Base-by-base conservation (phyloP, 2,797 vertebrate genomes). In the Pseudochirops cupreus region DNA sequence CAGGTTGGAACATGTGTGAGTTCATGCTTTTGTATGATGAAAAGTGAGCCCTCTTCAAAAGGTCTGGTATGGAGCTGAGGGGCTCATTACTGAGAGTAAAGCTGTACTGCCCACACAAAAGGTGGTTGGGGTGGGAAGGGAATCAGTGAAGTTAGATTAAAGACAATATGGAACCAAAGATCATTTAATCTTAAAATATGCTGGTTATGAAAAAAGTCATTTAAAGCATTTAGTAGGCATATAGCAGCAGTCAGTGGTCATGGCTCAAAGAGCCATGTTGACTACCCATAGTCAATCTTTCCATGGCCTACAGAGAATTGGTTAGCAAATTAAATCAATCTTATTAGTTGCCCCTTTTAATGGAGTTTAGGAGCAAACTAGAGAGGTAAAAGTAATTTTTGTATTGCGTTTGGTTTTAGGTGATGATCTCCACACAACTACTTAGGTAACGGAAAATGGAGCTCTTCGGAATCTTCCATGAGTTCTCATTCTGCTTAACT, bases 41-140 rank as follows among this genome's bases (percentile, higher is more conserved):
- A 98, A 98, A 98, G 98, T 97, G 96, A 98, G 90, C 95, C 98
- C 96, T 98, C 97, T 98, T 98, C 97, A 98, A 98, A 98, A 98
- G 97, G 98, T 97, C 98, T 98, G 97, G 97, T 98, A 97, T 98
- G 97, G 97, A 98, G 98, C 98, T 98, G 97, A 98, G 98, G 98
- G 98, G 98, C 98, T 97, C 98, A 98, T 98, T 98, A 98, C 97
- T 97, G 97, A 97, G 92, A 98, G 98, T 98, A 98, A 98, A 98
- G 97, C 97, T 97, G 97, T 97, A 98, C 98, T 98, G 98, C 95
- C 98, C 98, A 98, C 97, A 98, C 96, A 98, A 98, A 98, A 96
- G 97, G 97, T 96, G 59, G 95, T 96, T 91, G 92, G 96, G 96
- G 94, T 91, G 94, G 93, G 91, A 94, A 96, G 96, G 96, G 94